Base-by-base conservation (phyloP, 2,113 vertebrate genomes). In the Callipepla squamata region DNA sequence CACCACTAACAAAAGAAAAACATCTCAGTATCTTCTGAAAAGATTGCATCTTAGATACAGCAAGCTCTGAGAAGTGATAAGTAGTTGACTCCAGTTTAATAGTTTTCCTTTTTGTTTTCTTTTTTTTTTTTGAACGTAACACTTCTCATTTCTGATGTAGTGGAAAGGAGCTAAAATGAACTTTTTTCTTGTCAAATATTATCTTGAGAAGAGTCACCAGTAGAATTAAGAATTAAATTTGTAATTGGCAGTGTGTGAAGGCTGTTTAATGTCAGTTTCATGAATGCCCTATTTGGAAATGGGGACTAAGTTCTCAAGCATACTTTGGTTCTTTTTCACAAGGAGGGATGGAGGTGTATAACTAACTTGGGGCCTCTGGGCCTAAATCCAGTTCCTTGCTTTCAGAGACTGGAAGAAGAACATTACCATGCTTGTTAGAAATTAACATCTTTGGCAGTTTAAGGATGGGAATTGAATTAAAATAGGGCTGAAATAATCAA, bases 301-400 rank as follows among this genome's bases (percentile, higher is more conserved):
- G 6, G 47, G 21, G 5, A 45, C 51, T 72, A 81, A 92, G 84
- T 67, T 94, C 32, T 80, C 32, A 68, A 81, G 65, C 66, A 40
- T 28, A 5, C 53, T 88, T 77, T 77, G 73, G 10, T 30, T 79
- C 45, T 9, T 55, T 77, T 80, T 70, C 30, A 20, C 14, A 69
- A 40, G 44, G 44, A 78, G 26, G 38, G 23, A 20, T 58, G 21
- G 36, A 80, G 50, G 28, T 91, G 45, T 92, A 81, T 69, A 85
- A 91, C 80, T 85, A 85, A 80, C 55, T 85, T 69, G 18, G 26
- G 9, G 45, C 62, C 8, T 70, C 76, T 83, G 59, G 75, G 72
- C 87, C 59, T 91, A 85, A 82, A 76, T 96, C 87, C 79, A 79
- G 78, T 92, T 59, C 61, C 61, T 87, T 40, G 51, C 68, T 78